Evolutionary conservation across 2,113 vertebrate genomes (phyloP), one percentile per base, ranked within the genome.

Genomic region (Hystrix cristata): DNA sequence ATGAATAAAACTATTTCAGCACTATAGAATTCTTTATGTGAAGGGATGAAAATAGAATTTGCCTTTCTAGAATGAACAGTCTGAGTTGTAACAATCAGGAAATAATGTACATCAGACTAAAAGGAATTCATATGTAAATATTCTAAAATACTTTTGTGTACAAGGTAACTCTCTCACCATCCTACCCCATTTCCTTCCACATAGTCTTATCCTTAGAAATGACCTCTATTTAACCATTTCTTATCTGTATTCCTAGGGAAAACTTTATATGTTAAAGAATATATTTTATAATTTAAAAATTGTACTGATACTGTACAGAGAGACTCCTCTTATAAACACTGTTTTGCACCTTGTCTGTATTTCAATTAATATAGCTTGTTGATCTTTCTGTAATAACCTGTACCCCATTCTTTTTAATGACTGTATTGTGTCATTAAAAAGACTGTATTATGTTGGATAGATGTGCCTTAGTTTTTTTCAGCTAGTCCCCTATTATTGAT

Each of bases 391-490:
- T 71, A 59, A 67, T 69, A 43, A 53, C 18, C 55, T 62, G 10
- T 69, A 60, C 1, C 23, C 34, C 55, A 43, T 89, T 81, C 14
- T 43, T 81, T 89, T 59, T 85, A 84, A 53, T 43, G 5, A 4
- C 43, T 62, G 29, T 16, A 12, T 90, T 55, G 27, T 87, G 11
- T 74, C 38, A 38, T 38, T 38, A 38, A 38, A 38, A 38, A 38
- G 5, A 4, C 43, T 62, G 29, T 16, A 12, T 90, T 55, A 31
- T 87, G 11, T 53, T 69, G n/a, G 38, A 38, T 86, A 21, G n/a
- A 76, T 91, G 19, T 64, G 25, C 85, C 53, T 87, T 86, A 57
- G 62, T 79, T n/a, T 87, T 95, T 89, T 71, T 95, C 43, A 90
- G 62, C 29, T 27, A 64, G 46, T 92, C 10, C 43, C 59, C 27